Evolutionary conservation across 2,797 vertebrate genomes (phyloP), one percentile per base, ranked within the genome.

Genomic region (Parauchenoglanis ngamensis): DNA sequence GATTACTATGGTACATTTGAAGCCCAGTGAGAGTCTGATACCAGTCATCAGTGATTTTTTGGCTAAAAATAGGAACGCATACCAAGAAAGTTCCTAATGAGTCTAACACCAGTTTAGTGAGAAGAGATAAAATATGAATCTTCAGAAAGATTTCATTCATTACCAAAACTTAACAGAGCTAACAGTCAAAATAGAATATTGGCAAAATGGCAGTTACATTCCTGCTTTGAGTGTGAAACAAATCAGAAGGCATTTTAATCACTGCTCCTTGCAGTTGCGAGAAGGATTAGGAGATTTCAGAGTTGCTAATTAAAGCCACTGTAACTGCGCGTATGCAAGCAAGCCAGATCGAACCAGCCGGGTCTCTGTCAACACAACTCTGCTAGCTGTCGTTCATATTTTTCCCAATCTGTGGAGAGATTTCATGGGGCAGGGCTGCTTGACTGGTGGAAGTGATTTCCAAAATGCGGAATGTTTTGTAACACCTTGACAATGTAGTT

Each of bases 241-340:
- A 91, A 83, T 86, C 68, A 80, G 79, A 65, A 49, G 79, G 88
- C 84, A 89, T 84, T 87, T 78, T 73, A 89, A 82, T 86, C 86
- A 44, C 85, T 89, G 70, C 72, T 87, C 65, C 40, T 56, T 57
- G 35, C 85, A 19, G 21, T 87, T 76, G 86, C 88, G 76, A 82
- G 78, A 88, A 25, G 70, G 81, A 91, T 88, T 90, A 81, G 40
- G 49, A 79, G 76, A 78, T 54, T 86, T 73, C 73, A 81, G 67
- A 89, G 57, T 52, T 89, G 79, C 56, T 86, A 84, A 91, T 88
- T 90, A 87, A 91, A 89, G 35, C 40, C 57, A 81, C 57, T 63
- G 25, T 63, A 81, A 81, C 40, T 19, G 83, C 40, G 1, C 54
- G 52, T n/a, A 77, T 86, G 52, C 61, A 65, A 61, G 31, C 65